Evolutionary conservation across 2,797 vertebrate genomes (phyloP).

Genomic region (Naso thynnoides): DNA sequence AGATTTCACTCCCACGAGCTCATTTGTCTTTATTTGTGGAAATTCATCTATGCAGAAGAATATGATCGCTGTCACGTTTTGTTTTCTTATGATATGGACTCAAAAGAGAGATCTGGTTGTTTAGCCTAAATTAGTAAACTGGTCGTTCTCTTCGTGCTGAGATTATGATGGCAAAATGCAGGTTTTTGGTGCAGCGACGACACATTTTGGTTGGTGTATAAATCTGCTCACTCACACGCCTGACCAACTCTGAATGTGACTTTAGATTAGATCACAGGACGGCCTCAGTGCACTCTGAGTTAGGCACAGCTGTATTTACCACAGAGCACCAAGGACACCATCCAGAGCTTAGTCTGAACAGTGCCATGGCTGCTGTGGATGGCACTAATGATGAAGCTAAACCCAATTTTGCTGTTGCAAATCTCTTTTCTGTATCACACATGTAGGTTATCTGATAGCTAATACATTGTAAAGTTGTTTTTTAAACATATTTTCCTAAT

Average conservation of each 20-base stretch:
- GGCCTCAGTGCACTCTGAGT: not conserved
- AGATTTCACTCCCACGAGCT: not conserved
- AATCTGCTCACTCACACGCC: not conserved
- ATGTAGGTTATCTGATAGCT: not conserved
- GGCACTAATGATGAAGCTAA: not conserved
- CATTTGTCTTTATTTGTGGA: not conserved
- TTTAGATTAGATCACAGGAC: not conserved
- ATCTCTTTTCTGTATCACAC: not conserved
- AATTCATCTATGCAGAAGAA: no score
- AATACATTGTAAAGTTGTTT: not conserved
- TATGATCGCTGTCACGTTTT: no score
- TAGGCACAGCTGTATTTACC: not conserved
- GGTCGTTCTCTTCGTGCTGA: not conserved
- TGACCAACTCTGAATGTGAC: not conserved
- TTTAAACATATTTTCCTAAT: not conserved
- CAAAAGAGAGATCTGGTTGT: not conserved
- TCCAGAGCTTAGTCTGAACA: not conserved
- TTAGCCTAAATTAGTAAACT: constrained; percentile 4
- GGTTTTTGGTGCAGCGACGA: not conserved
- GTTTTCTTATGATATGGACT: not conserved
- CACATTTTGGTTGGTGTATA: not conserved
- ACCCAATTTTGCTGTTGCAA: not conserved
- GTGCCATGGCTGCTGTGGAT: not conserved
- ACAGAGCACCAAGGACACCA: not conserved
- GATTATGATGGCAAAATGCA: not conserved